Evolutionary conservation across 2,797 vertebrate species (phyloP).

Genomic region (Semotilus atromaculatus): DNA sequence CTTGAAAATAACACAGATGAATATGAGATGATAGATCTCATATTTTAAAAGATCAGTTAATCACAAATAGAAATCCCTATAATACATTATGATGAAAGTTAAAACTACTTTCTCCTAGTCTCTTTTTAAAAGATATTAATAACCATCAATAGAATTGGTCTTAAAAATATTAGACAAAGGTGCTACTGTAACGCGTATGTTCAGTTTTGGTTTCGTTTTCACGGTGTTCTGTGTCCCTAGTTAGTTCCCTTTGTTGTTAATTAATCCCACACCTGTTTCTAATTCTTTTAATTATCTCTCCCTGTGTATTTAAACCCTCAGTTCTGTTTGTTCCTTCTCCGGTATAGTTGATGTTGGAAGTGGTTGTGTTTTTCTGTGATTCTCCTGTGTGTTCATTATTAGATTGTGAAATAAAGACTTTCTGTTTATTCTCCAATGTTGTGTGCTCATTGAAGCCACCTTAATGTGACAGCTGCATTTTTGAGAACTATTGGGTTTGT

Average conservation of each 20-base stretch:
- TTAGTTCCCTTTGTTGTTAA: not conserved
- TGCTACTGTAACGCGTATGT: not conserved
- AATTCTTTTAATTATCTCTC: not conserved
- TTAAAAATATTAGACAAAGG: slow-evolving; percentile 14
- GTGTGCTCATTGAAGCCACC: not conserved
- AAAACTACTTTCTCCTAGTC: not conserved
- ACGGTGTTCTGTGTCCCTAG: not conserved
- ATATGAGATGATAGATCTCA: not conserved
- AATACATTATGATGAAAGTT: not conserved
- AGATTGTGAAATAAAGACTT: not conserved
- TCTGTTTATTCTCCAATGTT: not conserved
- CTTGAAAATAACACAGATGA: slow-evolving; percentile 16
- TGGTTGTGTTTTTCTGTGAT: not conserved
- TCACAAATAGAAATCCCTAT: not conserved
- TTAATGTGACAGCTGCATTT: not conserved
- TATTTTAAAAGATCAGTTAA: slow-evolving; percentile 13
- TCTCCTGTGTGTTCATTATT: not conserved
- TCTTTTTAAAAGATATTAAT: slow-evolving; percentile 4
- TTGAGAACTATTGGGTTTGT: not conserved
- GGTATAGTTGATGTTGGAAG: not conserved
- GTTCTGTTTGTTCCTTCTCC: not conserved
- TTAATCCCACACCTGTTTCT: not conserved
- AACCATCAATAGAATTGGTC: not conserved
- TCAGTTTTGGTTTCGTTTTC: not conserved
- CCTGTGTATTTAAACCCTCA: not conserved